These are phyloP conservation scores for Antechinus stuartii DNA, from an alignment of 2,113 vertebrate species.

Conservation along the genomic window DNA sequence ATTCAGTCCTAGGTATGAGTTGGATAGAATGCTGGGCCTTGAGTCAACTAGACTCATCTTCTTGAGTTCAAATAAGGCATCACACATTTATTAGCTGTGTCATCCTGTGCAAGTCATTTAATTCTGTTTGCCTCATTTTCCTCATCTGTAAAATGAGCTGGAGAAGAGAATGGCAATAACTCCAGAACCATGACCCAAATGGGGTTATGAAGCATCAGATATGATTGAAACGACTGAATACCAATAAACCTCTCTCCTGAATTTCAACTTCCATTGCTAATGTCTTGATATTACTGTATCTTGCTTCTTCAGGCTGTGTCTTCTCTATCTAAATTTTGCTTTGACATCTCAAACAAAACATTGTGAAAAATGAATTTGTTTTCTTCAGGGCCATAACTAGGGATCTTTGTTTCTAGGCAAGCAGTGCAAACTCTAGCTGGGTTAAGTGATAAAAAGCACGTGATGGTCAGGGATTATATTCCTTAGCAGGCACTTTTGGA, in stretches of 20 bases:
- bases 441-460: background rate
- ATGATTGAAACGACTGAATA: background rate
- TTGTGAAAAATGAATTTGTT: background rate
- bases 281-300: background rate
- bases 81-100: background rate
- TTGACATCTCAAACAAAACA: background rate
- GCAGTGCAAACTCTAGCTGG: background rate
- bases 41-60: background rate
- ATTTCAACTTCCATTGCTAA: background rate
- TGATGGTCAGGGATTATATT: background rate
- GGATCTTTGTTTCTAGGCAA: background rate
- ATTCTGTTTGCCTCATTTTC: background rate
- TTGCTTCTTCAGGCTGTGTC: background rate
- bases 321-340: background rate
- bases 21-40: background rate
- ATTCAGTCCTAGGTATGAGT: background rate
- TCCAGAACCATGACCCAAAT: background rate
- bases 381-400: background rate
- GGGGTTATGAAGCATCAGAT: background rate
- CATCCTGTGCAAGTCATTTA: background rate
- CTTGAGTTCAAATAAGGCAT: background rate
- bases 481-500: background rate
- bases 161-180: background rate
- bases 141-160: background rate
- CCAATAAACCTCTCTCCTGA: background rate